These are phyloP conservation scores for Enteromius afrohamiltoni DNA, from an alignment of 2,797 vertebrate genomes.

Conservation along the genomic window DNA sequence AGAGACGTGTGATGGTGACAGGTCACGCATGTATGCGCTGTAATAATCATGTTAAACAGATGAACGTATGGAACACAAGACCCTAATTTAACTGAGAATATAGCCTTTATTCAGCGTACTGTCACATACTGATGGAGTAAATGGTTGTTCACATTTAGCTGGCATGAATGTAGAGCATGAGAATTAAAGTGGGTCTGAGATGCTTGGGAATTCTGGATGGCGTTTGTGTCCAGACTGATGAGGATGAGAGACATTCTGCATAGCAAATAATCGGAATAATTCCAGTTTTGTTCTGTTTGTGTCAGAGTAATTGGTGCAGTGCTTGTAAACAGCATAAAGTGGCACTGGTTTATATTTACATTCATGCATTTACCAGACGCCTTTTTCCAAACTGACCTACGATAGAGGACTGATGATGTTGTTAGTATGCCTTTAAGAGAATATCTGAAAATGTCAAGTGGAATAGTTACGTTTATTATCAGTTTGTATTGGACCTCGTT, in stretches of 20 bases:
- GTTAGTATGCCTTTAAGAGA: not conserved
- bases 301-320: not conserved
- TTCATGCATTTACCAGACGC: not conserved
- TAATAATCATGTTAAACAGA: constrained; percentile 10
- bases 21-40: constrained; percentile 4
- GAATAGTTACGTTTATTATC: not conserved
- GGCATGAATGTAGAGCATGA: not conserved
- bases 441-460: not conserved
- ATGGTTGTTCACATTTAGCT: not conserved
- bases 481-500: not conserved
- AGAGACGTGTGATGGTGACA: constrained; percentile 13
- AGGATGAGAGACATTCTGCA: constrained; percentile 6
- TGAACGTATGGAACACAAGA: not conserved
- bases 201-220: not conserved
- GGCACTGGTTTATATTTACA: not conserved
- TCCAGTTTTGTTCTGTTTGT: not conserved
- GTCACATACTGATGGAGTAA: not conserved
- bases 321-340: not conserved
- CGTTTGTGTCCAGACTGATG: not conserved
- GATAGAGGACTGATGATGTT: not conserved
- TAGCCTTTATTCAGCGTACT: not conserved
- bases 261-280: not conserved
- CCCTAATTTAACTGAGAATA: not conserved
- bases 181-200: constrained; percentile 8
- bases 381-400: not conserved